These are phyloP conservation scores for Anarsia innoxiella DNA, from an alignment of 2,888 invertebrate species.

Conservation along the genomic window DNA sequence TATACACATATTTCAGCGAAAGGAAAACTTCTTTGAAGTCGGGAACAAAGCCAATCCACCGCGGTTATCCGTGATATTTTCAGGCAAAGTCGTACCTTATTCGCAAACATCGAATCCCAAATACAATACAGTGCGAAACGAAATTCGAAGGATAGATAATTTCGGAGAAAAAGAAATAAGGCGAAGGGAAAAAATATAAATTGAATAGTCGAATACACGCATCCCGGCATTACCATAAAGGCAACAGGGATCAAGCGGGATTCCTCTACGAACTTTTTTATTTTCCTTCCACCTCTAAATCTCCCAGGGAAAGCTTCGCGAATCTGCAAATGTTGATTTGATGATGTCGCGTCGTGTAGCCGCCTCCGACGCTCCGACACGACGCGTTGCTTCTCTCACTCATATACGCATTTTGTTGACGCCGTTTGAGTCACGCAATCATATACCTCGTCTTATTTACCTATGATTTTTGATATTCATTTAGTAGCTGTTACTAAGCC, in stretches of 20 bases:
- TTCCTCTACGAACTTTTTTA: slow-evolving; percentile 75
- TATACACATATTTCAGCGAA: slow-evolving; percentile 57
- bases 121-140: slow-evolving; percentile 75
- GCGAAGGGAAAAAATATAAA: slow-evolving; percentile 71
- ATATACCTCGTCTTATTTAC: too few relatives aligned
- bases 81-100: slow-evolving; percentile 67
- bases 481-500: slow-evolving; percentile 17
- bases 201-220: slow-evolving; percentile 75
- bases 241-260: slow-evolving; percentile 73
- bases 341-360: slow-evolving; percentile 46
- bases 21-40: slow-evolving; percentile 72
- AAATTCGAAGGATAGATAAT: slow-evolving; percentile 75
- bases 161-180: slow-evolving; percentile 70
- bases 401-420: too few relatives aligned
- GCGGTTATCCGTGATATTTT: slow-evolving; percentile 72
- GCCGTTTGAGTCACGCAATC: background rate
- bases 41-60: slow-evolving; percentile 69
- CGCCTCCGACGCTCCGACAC: background rate
- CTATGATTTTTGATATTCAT: too few relatives aligned
- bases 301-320: slow-evolving; percentile 71
- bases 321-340: slow-evolving; percentile 77
- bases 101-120: slow-evolving; percentile 70
- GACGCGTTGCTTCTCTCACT: too few relatives aligned
- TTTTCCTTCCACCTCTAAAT: slow-evolving; percentile 76
- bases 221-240: slow-evolving; percentile 74